Conservation (phyloP, 2,113 vertebrate genomes). For the Miniopterus natalensis region DNA sequence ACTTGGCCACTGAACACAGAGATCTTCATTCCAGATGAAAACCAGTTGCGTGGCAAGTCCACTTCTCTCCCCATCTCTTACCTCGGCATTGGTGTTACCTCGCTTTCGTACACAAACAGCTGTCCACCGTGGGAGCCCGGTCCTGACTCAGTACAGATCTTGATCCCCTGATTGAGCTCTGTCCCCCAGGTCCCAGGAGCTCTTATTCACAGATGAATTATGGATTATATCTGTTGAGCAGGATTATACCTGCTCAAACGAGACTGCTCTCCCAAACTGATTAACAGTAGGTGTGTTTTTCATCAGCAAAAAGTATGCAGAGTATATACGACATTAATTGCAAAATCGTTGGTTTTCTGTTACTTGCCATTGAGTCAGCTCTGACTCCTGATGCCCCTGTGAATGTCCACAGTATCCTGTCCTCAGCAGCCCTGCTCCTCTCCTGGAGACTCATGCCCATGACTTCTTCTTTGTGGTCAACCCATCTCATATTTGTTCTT, state of each 20-base stretch:
- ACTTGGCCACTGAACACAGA: neutral
- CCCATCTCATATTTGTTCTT: neutral
- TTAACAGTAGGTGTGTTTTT: neutral
- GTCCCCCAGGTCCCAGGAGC: neutral
- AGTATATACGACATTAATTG: neutral
- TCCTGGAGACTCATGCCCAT: too few relatives aligned
- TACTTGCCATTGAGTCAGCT: neutral
- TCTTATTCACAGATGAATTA: neutral
- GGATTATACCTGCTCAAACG: neutral
- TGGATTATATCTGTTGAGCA: neutral
- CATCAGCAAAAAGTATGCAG: neutral
- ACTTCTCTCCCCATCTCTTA: neutral
- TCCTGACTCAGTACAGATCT: neutral
- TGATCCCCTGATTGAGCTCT: neutral
- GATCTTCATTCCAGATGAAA: neutral
- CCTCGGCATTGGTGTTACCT: neutral
- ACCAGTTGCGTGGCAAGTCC: neutral
- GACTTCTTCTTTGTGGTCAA: neutral
- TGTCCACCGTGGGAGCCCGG: neutral
- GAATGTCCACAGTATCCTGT: neutral
- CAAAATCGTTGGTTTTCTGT: neutral
- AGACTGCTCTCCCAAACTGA: neutral
- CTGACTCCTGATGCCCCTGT: neutral
- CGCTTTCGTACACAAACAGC: neutral
- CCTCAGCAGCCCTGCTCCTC: neutral